Evolutionary conservation across 2,113 vertebrate genomes (phyloP).

Genomic region (Malurus melanocephalus): DNA sequence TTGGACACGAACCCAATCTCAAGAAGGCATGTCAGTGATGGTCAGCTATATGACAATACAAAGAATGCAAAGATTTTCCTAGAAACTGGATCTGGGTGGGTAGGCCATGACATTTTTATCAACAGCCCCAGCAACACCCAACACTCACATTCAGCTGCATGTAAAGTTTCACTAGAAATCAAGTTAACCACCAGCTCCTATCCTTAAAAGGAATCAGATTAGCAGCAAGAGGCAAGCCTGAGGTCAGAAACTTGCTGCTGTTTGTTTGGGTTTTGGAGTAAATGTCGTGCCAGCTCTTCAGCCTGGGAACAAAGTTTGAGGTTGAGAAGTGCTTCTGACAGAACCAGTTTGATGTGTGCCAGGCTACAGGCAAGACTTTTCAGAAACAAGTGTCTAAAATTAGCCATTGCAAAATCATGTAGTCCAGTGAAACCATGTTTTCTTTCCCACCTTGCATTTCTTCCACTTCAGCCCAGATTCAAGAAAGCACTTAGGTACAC

Average conservation of each 20-base stretch:
- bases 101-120: background rate
- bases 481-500: background rate
- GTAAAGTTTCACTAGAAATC: slow-evolving; percentile 1
- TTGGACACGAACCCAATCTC: background rate
- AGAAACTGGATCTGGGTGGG: background rate
- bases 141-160: background rate
- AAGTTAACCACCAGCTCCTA: slow-evolving; percentile 32
- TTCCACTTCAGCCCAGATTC: background rate
- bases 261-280: slow-evolving; percentile 42
- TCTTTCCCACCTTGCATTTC: background rate
- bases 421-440: background rate
- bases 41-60: background rate
- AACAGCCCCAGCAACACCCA: background rate
- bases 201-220: slow-evolving; percentile 72
- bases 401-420: background rate
- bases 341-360: slow-evolving; percentile 19
- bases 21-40: background rate
- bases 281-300: background rate
- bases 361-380: slow-evolving; percentile 1
- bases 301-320: slow-evolving; percentile 55
- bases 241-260: slow-evolving; percentile 31
- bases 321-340: slow-evolving; percentile 34
- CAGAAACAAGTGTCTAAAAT: slow-evolving; percentile 26
- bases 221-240: slow-evolving; percentile 39
- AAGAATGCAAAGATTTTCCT: slow-evolving; percentile 2